Percentiles rank a stretch among this genome's conserved stretches.
These are phyloP conservation scores for Cerastoderma edule DNA, from an alignment of 2,888 invertebrate species.

Conservation along the genomic window DNA sequence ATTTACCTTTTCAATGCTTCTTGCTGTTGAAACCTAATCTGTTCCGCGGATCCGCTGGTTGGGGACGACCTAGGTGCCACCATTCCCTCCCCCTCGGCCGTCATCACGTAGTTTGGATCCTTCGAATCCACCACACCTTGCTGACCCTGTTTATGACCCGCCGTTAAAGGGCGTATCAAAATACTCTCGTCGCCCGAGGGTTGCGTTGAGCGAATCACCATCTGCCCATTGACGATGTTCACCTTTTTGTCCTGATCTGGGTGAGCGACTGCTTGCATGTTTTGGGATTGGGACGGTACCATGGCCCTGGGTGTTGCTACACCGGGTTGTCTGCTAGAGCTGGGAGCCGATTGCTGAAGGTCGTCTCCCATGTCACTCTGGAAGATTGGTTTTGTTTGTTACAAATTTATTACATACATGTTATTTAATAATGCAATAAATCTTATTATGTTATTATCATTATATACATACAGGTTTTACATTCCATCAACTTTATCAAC, in stretches of 20 bases:
- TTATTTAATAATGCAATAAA: too few relatives aligned
- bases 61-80: constrained; percentile 67
- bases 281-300: constrained; percentile 39
- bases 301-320: constrained; percentile 33
- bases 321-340: constrained; percentile 18
- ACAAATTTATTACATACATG: too few relatives aligned
- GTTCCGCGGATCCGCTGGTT: constrained; percentile 62
- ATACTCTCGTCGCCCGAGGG: constrained; percentile 45
- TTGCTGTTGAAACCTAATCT: constrained; percentile 72
- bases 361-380: constrained; percentile 49
- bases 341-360: constrained; percentile 33
- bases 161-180: constrained; percentile 39
- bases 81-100: constrained; percentile 31
- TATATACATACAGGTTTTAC: too few relatives aligned
- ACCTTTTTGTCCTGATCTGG: constrained; percentile 58
- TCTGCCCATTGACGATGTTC: constrained; percentile 57
- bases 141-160: constrained; percentile 10
- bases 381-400: too few relatives aligned
- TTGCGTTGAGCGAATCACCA: constrained; percentile 47
- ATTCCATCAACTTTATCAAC: too few relatives aligned
- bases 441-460: too few relatives aligned
- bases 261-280: constrained; percentile 34
- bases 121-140: constrained; percentile 1
- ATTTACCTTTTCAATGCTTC: constrained; percentile 85
- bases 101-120: not conserved